Evolutionary conservation across 2,113 vertebrate species (phyloP), one percentile per base, ranked within the genome.

Genomic region (Paracanthobrama guichenoti): DNA sequence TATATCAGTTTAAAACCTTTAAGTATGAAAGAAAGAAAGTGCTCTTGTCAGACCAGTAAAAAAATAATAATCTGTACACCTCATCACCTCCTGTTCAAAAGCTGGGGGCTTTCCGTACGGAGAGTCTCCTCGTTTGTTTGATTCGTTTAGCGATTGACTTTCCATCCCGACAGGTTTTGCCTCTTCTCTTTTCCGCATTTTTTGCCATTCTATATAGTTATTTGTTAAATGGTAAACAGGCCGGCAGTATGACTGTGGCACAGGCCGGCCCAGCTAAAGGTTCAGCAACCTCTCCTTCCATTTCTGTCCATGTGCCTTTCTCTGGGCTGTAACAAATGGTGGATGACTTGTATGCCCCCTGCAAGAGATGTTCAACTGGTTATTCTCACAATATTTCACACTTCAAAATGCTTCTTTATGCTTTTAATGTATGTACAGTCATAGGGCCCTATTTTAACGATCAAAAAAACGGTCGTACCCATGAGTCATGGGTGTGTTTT

Each of bases 291-390:
- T 99, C 98, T 64, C 98, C 98, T 91, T 99, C 98, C 46, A 99
- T 92, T 92, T 99, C 98, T 87, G 96, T 99, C 98, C 98, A 99
- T 78, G 94, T 96, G 86, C 95, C 97, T 89, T 99, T 99, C 91
- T 99, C 98, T 81, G 98, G 97, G 91, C 97, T 98, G 79, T 99
- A 99, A 93, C 97, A 99, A 93, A 99, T 99, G 82, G 98, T 99
- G 13, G 98, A 99, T 62, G 98, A 99, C 93, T 99, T 99, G 92
- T 99, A 99, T 78, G 98, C 98, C 39, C 98, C 98, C 98, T 99
- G 93, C 10, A 94, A 93, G 3, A 90, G 53, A 93, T 59, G 57
- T 39, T 59, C 10, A 4, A n/a, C 4, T 7, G 59, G 75, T 55
- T 13, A 57, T 77, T 55, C 14, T 31, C 20, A 57, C 9, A 57